These are phyloP conservation scores for Solenodon paradoxus DNA, from an alignment of 2,113 vertebrate genomes.

Conservation along the genomic window DNA sequence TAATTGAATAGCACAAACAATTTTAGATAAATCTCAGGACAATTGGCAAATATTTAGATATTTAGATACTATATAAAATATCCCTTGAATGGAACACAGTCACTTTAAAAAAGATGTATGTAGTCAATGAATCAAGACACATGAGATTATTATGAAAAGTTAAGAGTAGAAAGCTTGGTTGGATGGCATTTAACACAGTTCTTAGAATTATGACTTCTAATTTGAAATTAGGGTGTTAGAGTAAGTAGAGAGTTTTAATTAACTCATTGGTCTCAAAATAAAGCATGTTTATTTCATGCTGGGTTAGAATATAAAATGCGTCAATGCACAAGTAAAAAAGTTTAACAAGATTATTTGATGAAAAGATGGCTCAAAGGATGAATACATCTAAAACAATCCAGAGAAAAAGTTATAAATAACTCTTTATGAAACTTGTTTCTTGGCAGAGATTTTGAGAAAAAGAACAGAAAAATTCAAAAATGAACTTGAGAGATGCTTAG, in stretches of 20 bases:
- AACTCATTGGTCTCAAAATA: not conserved
- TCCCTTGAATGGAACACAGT: not conserved
- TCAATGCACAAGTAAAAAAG: not conserved
- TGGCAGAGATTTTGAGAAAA: slow-evolving; percentile 3
- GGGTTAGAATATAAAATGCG: not conserved
- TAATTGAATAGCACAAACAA: not conserved
- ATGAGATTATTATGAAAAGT: not conserved
- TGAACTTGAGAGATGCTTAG: not conserved
- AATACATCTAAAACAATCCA: not conserved
- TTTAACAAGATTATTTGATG: slow-evolving; percentile 21
- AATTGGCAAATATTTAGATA: not conserved
- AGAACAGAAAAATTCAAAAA: not conserved
- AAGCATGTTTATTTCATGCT: not conserved
- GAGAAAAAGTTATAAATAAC: not conserved
- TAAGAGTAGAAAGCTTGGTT: not conserved
- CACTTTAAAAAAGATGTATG: not conserved
- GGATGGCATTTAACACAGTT: not conserved
- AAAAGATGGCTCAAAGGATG: not conserved
- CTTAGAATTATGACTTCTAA: not conserved
- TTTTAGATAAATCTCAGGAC: not conserved
- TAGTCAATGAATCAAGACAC: not conserved
- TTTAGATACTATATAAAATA: not conserved
- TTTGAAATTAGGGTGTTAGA: not conserved
- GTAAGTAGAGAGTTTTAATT: not conserved
- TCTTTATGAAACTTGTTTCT: not conserved